Evolutionary conservation across 92 coral and sea anemone species (phyloP), one percentile per base, ranked within the genome.

Genomic region (Phenganax marumi): DNA sequence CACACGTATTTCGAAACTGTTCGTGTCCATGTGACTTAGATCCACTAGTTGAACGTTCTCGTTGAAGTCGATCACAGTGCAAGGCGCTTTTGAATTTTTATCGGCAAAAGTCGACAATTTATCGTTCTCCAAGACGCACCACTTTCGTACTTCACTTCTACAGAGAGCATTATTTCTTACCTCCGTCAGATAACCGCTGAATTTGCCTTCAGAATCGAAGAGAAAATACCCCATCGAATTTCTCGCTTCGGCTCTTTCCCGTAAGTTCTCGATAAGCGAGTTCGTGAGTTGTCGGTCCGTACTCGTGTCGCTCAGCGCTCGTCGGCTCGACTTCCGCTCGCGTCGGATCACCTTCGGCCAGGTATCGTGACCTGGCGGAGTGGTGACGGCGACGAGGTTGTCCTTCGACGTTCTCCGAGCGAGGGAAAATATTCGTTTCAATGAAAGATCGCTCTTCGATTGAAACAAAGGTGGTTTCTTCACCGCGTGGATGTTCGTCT

Each of bases 181-280:
- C 77, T 96, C 99, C 76, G 93, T 91, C 2, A 96, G 93, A 84
- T 89, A 88, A 19, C 99, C 94, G 8, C 92, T 86, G 81, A 85
- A 96, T 73, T 89, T 92, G 16, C 99, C 99, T 19, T 89, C 97
- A 62, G 90, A 90, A 77, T 92, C 97, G 81, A 91, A 92, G 26
- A 96, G 81, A 10, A 87, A 62, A 48, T 47, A 78, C 3, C 73
- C 73, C 58, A 46, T 63, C 9, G 83, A 61, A 21, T 55, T 76
- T 11, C 81, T 58, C 7, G 8, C 65, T 52, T 63, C 83, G 18
- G 52, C 24, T 62, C 33, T 78, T 3, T 48, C 73, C 0, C 72
- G 73, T 12, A 25, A 61, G 58, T 23, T 63, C 24, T 78, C 83
- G 14, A 78, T 62, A 23, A 78, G 71, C 9, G 83, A 78, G 33